phyloP scores from a whole-genome alignment of 1,140 invertebrate genomes.

The Vanessa tameamea region DNA sequence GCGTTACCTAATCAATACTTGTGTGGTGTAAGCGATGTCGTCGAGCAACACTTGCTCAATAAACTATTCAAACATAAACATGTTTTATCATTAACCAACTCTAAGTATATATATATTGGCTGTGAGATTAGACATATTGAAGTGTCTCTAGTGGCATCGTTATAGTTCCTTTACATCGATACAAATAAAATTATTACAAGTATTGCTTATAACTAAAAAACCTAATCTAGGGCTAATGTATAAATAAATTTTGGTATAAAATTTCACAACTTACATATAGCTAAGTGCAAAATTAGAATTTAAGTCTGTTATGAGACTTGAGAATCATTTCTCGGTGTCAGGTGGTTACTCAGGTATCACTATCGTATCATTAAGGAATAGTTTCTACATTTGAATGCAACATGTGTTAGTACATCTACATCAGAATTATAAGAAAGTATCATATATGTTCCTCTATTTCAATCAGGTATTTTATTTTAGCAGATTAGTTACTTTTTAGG shows the following conservation, averaged over 20 bases:
- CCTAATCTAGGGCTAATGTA: conserved; percentile 33
- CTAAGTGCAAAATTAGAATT: conserved; percentile 42
- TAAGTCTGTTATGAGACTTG: not conserved
- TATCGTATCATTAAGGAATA: not conserved
- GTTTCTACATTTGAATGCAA: not conserved
- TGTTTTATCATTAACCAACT: conserved; percentile 1
- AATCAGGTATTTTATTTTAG: not conserved
- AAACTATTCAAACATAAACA: conserved; percentile 41
- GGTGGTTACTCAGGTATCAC: not conserved
- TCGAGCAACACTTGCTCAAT: conserved; percentile 9
- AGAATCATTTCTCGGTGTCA: not conserved
- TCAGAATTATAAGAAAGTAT: not conserved
- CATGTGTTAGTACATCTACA: not conserved
- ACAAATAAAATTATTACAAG: not conserved
- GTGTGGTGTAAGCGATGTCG: not conserved
- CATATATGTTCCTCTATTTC: not conserved
- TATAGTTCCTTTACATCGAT: not conserved
- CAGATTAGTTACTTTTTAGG: conserved; percentile 2
- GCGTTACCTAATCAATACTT: not conserved
- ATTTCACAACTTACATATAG: conserved; percentile 41
- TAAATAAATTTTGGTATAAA: conserved; percentile 54
- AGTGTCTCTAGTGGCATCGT: not conserved
- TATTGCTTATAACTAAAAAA: conserved; percentile 6
- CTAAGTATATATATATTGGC: not conserved
- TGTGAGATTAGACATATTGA: conserved; percentile 1